A percentile compares a stretch with the other conserved stretches of the same genome.
Conservation (phyloP, 2,113 vertebrate genomes). For the Etheostoma spectabile region DNA sequence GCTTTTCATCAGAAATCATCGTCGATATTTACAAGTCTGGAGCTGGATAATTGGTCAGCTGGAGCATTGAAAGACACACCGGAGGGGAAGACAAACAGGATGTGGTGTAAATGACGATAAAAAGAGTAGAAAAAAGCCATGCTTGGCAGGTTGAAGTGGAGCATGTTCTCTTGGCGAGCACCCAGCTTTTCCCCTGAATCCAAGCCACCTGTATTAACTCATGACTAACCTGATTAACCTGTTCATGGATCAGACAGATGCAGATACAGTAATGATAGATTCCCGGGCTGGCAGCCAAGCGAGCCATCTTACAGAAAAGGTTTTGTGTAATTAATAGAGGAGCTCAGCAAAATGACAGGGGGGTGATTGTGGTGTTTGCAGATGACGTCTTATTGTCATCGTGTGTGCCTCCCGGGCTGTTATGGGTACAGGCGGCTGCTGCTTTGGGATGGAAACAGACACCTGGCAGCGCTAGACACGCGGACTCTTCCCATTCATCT, state of each 20-base stretch:
- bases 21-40: slow-evolving; percentile 65
- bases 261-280: slow-evolving; percentile 44
- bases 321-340: slow-evolving; percentile 73
- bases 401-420: slow-evolving; percentile 64
- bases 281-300: slow-evolving; percentile 60
- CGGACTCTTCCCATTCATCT: slow-evolving; percentile 34
- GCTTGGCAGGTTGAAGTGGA: slow-evolving; percentile 58
- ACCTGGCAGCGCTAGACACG: slow-evolving; percentile 77
- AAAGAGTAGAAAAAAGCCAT: slow-evolving; percentile 3
- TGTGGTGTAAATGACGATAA: slow-evolving; percentile 63
- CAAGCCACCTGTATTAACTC: slow-evolving; percentile 69
- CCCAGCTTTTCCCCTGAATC: slow-evolving; percentile 50
- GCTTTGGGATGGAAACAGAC: slow-evolving; percentile 71
- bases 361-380: slow-evolving; percentile 69
- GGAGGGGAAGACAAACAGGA: slow-evolving; percentile 74
- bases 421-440: slow-evolving; percentile 60
- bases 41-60: slow-evolving; percentile 78
- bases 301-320: slow-evolving; percentile 71
- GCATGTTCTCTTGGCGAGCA: slow-evolving; percentile 36
- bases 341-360: slow-evolving; percentile 59
- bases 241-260: slow-evolving; percentile 47
- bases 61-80: slow-evolving; percentile 73
- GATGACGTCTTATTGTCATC: slow-evolving; percentile 76
- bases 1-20: slow-evolving; percentile 63
- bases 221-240: slow-evolving; percentile 73